phyloP scores from a whole-genome alignment of 2,113 vertebrate genomes.

The Syrmaticus mikado region DNA sequence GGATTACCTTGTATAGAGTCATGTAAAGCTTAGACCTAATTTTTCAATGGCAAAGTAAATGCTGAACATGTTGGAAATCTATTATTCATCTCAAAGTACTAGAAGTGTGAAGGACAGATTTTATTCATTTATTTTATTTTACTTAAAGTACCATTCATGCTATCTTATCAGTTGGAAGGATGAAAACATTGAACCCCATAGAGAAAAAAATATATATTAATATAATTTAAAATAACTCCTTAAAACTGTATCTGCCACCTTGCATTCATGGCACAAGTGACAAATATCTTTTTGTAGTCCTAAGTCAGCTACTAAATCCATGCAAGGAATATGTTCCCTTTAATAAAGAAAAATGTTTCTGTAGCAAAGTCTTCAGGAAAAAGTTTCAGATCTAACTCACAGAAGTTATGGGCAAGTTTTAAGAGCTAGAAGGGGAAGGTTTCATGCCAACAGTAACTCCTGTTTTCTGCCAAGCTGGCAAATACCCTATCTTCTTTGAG shows the following conservation, averaged over 20 bases:
- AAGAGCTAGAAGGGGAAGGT: not conserved
- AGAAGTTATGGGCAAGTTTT: not conserved
- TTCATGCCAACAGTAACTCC: slow-evolving; percentile 40
- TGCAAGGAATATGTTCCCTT: slow-evolving; percentile 18
- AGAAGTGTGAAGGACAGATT: not conserved
- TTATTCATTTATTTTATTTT: not conserved
- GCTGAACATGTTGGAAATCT: not conserved
- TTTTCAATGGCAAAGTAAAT: not conserved
- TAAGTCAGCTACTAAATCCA: not conserved
- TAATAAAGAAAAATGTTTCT: slow-evolving; percentile 59
- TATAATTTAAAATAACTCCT: not conserved
- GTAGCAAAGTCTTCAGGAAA: not conserved
- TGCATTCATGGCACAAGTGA: not conserved
- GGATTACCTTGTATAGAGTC: not conserved
- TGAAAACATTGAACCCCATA: not conserved
- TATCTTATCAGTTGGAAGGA: not conserved
- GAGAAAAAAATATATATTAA: not conserved
- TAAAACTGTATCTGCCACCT: not conserved
- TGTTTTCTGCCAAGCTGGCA: slow-evolving; percentile 45
- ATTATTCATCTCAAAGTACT: not conserved
- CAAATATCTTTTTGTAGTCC: not conserved
- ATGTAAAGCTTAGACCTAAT: not conserved
- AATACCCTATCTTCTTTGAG: slow-evolving; percentile 1
- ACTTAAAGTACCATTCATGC: not conserved
- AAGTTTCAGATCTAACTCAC: slow-evolving; percentile 9